phyloP scores from a whole-genome alignment of 1,140 invertebrate species.

The Drosophila nigrodunni region DNA sequence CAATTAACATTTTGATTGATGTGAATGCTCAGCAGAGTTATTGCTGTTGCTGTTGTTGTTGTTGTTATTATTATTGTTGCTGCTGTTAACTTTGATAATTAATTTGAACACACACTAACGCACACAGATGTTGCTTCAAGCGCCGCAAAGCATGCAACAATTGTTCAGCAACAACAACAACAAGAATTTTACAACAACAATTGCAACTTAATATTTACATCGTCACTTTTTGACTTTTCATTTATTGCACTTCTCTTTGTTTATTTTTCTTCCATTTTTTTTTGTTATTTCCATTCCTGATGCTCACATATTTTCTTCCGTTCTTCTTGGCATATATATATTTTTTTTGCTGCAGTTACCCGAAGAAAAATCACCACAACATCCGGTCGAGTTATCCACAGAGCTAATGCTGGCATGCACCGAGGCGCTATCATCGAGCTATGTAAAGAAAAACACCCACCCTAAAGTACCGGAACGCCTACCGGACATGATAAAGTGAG shows the following conservation, averaged over 20 bases:
- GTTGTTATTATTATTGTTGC: constrained; percentile 36
- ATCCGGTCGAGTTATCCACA: constrained; percentile 84
- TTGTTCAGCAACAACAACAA: constrained; percentile 43
- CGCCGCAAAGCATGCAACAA: constrained; percentile 76
- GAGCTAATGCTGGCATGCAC: constrained; percentile 84
- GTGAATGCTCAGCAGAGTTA: constrained; percentile 36
- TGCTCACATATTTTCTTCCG: constrained; percentile 1
- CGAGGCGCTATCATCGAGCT: constrained; percentile 81
- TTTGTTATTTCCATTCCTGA: background rate
- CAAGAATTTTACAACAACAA: background rate
- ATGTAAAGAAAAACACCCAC: constrained; percentile 81
- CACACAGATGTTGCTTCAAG: constrained; percentile 28
- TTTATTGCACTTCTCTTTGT: background rate
- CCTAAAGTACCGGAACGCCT: constrained; percentile 84
- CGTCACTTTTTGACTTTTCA: constrained; percentile 37
- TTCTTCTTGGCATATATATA: constrained; percentile 23
- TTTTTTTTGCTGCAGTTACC: constrained; percentile 64
- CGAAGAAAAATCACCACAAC: constrained; percentile 84
- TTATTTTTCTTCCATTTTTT: background rate
- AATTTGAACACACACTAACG: constrained; percentile 57
- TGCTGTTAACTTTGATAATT: constrained; percentile 71
- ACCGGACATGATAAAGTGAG: constrained; percentile 85
- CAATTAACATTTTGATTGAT: constrained; percentile 81
- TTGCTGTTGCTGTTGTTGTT: constrained; percentile 32
- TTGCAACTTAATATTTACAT: constrained; percentile 9